Percentiles rank a stretch among this genome's conserved stretches.
These are phyloP conservation scores for Boloria euphrosyne DNA, from an alignment of 2,888 invertebrate species.

Conservation along the genomic window DNA sequence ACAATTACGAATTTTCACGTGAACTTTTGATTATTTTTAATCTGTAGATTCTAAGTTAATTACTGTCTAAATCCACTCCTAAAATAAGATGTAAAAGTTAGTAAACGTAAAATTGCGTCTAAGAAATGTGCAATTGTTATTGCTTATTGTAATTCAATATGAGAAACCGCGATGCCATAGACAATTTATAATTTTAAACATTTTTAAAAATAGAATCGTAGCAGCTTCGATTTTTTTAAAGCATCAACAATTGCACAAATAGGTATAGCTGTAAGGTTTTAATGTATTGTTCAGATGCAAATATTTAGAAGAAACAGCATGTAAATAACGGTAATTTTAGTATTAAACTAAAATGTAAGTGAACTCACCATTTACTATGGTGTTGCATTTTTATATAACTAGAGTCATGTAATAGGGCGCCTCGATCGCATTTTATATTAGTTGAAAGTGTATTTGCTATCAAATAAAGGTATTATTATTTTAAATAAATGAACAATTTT, in stretches of 20 bases:
- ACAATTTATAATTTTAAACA: slow-evolving; percentile 44
- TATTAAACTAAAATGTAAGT: slow-evolving; percentile 54
- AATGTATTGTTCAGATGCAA: slow-evolving; percentile 82
- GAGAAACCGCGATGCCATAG: slow-evolving; percentile 53
- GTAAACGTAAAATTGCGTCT: slow-evolving; percentile 65
- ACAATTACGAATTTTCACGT: neutral
- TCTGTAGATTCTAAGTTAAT: slow-evolving; percentile 63
- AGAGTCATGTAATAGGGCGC: slow-evolving; percentile 57
- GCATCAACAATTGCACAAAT: slow-evolving; percentile 76
- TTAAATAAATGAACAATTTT: slow-evolving; percentile 37
- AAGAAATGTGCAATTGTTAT: slow-evolving; percentile 76
- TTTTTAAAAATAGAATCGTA: slow-evolving; percentile 37
- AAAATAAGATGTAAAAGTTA: slow-evolving; percentile 61
- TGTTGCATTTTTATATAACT: slow-evolving; percentile 68
- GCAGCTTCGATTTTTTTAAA: slow-evolving; percentile 44
- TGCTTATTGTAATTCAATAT: slow-evolving; percentile 49
- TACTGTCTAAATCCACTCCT: slow-evolving; percentile 78
- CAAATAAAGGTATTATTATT: slow-evolving; percentile 41
- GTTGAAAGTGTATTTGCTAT: slow-evolving; percentile 44
- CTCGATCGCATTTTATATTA: slow-evolving; percentile 54
- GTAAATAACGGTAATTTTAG: slow-evolving; percentile 73
- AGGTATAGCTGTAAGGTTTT: slow-evolving; percentile 74
- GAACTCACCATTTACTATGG: slow-evolving; percentile 57
- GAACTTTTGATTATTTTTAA: slow-evolving; percentile 42
- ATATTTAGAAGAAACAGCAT: slow-evolving; percentile 80